Conservation (phyloP, 2,113 vertebrate species). For the Podiceps cristatus region DNA sequence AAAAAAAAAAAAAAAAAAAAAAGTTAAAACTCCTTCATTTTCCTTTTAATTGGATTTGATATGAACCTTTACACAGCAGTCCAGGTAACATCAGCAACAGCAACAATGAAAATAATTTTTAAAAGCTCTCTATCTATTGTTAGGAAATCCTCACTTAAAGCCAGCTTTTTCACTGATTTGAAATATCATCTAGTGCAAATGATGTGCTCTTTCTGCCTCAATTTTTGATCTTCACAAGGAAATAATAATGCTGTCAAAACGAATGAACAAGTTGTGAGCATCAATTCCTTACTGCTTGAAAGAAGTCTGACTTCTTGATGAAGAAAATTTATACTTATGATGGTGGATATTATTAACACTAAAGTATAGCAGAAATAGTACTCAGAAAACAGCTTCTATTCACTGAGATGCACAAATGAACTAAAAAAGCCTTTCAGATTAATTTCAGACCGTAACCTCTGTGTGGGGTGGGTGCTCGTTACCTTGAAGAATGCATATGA, state of each 20-base stretch:
- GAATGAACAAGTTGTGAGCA: neutral
- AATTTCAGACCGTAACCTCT: slow-evolving; percentile 11
- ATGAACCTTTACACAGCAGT: neutral
- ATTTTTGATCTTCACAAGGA: neutral
- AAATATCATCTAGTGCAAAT: neutral
- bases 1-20: neutral
- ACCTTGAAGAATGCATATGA: slow-evolving; percentile 48
- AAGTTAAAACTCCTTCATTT: neutral
- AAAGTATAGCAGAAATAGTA: rapidly evolving
- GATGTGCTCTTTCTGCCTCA: neutral
- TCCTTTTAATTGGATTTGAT: neutral
- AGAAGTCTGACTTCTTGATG: neutral
- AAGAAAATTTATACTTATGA: neutral
- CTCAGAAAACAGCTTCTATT: neutral
- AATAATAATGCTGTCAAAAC: neutral
- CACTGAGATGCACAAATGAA: neutral
- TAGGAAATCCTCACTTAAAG: neutral
- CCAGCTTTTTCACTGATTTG: neutral
- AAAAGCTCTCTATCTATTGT: neutral
- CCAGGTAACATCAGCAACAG: neutral
- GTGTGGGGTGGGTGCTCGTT: neutral
- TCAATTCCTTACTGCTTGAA: neutral
- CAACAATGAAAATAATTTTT: neutral
- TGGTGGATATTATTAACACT: neutral
- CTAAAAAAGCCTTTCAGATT: neutral